A percentile compares a stretch with the other conserved stretches of the same genome.
Conservation (phyloP, 2,797 vertebrate genomes). For the Myotis vivesi region DNA sequence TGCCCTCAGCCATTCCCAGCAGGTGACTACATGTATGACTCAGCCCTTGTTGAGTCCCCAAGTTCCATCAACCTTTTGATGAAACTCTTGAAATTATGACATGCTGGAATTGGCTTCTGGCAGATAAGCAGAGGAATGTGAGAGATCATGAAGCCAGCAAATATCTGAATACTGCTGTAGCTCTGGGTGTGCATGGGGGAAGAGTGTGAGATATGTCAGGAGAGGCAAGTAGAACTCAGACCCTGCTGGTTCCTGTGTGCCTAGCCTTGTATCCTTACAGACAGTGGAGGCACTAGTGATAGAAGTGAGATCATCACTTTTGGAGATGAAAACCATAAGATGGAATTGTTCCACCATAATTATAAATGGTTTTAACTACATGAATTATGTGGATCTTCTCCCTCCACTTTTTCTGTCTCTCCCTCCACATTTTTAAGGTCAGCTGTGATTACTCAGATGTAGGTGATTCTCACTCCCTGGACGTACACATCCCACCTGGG, state of each 20-base stretch:
- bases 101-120: too few relatives aligned
- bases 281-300: not conserved
- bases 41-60: too few relatives aligned
- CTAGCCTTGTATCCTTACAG: not conserved
- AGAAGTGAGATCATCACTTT: not conserved
- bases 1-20: too few relatives aligned
- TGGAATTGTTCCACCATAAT: not conserved
- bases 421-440: not conserved
- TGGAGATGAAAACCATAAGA: not conserved
- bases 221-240: not conserved
- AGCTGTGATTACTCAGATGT: not conserved
- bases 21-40: too few relatives aligned
- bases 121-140: not conserved
- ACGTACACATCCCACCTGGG: fast-evolving
- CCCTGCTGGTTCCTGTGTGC: not conserved
- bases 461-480: not conserved
- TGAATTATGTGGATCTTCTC: not conserved
- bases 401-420: not conserved
- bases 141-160: not conserved
- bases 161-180: not conserved
- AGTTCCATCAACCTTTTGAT: too few relatives aligned
- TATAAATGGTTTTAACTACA: not conserved
- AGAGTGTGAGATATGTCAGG: not conserved
- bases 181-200: not conserved
- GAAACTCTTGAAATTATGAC: too few relatives aligned